A percentile compares a stretch with the other conserved stretches of the same genome.
phyloP scores from a whole-genome alignment of 2,113 vertebrate genomes.

The Euleptes europaea region DNA sequence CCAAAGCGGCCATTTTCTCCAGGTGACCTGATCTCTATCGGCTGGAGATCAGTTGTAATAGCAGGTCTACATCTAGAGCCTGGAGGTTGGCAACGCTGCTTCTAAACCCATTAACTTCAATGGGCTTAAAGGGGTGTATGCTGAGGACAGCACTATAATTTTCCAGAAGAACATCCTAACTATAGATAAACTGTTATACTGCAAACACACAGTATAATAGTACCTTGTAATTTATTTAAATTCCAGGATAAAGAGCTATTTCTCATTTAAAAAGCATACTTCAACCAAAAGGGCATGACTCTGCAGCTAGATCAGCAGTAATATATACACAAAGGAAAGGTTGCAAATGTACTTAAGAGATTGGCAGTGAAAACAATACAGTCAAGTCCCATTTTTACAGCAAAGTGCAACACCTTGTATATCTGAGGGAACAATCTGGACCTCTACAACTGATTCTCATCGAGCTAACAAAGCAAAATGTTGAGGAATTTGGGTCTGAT shows the following conservation, averaged over 20 bases:
- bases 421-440: slow-evolving; percentile 3
- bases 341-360: slow-evolving; percentile 5
- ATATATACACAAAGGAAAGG: neutral
- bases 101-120: no score
- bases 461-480: slow-evolving; percentile 47
- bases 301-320: neutral
- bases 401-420: slow-evolving; percentile 16
- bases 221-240: neutral
- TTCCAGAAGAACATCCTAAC: neutral
- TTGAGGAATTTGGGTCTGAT: slow-evolving; percentile 40
- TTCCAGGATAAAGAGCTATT: neutral
- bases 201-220: neutral
- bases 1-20: no score
- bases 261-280: neutral
- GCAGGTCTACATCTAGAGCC: no score
- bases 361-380: slow-evolving; percentile 21
- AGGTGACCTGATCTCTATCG: no score
- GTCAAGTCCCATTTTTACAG: slow-evolving; percentile 2
- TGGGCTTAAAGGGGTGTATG: no score
- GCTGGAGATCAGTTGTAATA: no score
- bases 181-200: neutral
- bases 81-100: no score
- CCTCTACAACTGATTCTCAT: slow-evolving; percentile 27
- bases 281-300: neutral
- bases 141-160: no score